These are phyloP conservation scores for Halcyon malimbica DNA, from an alignment of 2,113 vertebrate species.

Conservation along the genomic window DNA sequence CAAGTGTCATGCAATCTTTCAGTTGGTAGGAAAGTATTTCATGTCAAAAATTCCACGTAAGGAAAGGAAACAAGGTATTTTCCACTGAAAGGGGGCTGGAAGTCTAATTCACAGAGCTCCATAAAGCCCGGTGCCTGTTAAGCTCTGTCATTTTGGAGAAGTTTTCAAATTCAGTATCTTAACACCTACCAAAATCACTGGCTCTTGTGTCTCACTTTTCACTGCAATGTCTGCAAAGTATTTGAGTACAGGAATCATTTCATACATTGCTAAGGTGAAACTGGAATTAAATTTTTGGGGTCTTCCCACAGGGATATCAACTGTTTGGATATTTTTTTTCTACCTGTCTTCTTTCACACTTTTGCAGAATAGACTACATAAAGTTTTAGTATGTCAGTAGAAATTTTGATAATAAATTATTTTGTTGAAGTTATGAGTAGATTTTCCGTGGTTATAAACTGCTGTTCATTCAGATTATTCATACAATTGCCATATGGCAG, in stretches of 20 bases:
- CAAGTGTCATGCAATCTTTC: background rate
- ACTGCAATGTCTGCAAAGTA: background rate
- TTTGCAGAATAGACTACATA: background rate
- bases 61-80: conserved; percentile 25
- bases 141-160: background rate
- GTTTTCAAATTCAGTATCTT: background rate
- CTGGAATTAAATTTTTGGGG: background rate
- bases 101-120: background rate
- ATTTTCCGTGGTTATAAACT: background rate
- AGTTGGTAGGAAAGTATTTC: background rate
- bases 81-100: background rate
- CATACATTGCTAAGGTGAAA: background rate
- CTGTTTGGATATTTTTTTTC: background rate
- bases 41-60: conserved; percentile 15
- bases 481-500: background rate
- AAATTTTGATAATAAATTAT: background rate
- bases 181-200: background rate
- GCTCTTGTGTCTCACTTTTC: background rate
- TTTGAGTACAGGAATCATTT: background rate
- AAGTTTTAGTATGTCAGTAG: background rate
- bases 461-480: background rate
- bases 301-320: background rate
- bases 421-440: background rate
- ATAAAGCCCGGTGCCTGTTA: background rate
- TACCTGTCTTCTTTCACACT: background rate